Evolutionary conservation across 2,797 vertebrate species (phyloP), one percentile per base, ranked within the genome.

Genomic region (Luscinia luscinia): DNA sequence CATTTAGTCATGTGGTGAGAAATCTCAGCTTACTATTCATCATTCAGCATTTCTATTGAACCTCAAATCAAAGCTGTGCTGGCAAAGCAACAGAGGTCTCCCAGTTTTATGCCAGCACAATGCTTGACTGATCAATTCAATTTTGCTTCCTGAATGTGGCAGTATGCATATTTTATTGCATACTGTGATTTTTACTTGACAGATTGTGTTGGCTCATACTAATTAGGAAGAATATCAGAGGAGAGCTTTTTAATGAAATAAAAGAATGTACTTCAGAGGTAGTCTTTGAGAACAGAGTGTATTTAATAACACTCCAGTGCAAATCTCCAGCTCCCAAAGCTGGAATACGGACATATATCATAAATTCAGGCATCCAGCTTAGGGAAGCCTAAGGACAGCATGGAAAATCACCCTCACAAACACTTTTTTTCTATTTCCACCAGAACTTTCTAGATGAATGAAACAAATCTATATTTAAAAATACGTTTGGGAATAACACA

Each of bases 111-210:
- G 69, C 43, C 68, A 83, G 51, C 61, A 72, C 52, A 94, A 80
- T 89, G 85, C 63, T 88, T 95, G 94, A 85, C 64, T 84, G 84
- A 93, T 93, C 92, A 88, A 95, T 94, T 92, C 81, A 87, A 66
- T 89, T 93, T 96, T 64, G 3, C 62, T 96, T 94, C 61, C 91
- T 89, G 46, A 91, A 59, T 61, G 49, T 87, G 72, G 32, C 2
- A 6, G 57, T 54, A 66, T 61, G 61, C 68, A 84, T 92, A 87
- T 87, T 90, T 88, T 93, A 74, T 77, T 94, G 27, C 86, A 69
- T 80, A 80, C 49, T 85, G 84, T 85, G 78, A 78, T 85, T 95
- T 90, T 90, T 62, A 55, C 77, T 92, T 85, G 86, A 61, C 57
- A 90, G 89, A 83, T 68, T 93, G 36, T 88, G 43, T 64, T 74